A percentile compares a stretch with the other conserved stretches of the same genome.
phyloP scores from a whole-genome alignment of 2,888 invertebrate species.

The Lepidochrysops patricia region DNA sequence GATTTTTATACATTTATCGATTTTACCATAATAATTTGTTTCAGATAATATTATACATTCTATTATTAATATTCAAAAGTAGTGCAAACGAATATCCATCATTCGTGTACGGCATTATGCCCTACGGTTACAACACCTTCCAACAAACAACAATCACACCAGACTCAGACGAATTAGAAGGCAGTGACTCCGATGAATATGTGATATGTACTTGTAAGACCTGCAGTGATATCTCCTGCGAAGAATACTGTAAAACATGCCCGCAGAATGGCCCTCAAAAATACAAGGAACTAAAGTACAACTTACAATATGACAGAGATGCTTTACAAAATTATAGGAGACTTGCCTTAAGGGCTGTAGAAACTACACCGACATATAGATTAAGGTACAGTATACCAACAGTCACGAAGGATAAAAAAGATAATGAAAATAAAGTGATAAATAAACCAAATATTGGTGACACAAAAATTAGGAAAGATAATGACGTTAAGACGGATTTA shows the following conservation, averaged over 20 bases:
- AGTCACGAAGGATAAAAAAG: not conserved
- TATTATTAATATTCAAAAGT: not conserved
- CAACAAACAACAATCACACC: constrained; percentile 14
- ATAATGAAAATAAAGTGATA: not conserved
- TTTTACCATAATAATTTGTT: not conserved
- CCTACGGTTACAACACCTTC: not conserved
- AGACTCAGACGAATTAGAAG: constrained; percentile 14
- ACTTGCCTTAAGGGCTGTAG: not conserved
- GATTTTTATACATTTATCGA: no score
- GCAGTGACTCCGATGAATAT: constrained; percentile 29
- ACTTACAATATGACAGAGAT: not conserved
- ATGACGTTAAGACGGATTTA: not conserved
- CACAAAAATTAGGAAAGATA: not conserved
- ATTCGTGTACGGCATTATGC: not conserved
- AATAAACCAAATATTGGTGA: not conserved
- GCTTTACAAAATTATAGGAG: not conserved
- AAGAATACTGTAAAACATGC: constrained; percentile 23
- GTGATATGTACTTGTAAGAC: constrained; percentile 27
- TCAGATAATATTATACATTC: not conserved
- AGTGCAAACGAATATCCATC: not conserved
- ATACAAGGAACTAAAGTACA: not conserved
- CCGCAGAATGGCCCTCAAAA: not conserved
- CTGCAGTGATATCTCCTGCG: constrained; percentile 24
- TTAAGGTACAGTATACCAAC: not conserved
- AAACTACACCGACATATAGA: not conserved